Percentiles rank a stretch among this genome's conserved stretches.
Evolutionary conservation across 2,888 invertebrate genomes (phyloP).

Genomic region (Conchocele bisecta): DNA sequence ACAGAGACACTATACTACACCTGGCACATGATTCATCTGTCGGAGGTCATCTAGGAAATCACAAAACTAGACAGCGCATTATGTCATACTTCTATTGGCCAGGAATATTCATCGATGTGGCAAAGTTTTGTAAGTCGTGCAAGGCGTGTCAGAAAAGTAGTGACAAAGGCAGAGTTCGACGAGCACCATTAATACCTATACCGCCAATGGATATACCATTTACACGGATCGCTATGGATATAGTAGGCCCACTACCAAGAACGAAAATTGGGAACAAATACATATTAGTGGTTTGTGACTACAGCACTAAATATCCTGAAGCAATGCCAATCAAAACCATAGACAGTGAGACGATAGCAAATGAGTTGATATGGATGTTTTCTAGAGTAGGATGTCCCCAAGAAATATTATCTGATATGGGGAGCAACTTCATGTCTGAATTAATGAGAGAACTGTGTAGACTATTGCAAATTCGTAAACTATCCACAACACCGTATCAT

Average conservation of each 20-base stretch:
- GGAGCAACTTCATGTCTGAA: conserved; percentile 6
- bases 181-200: conserved; percentile 6
- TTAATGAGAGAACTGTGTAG: neutral
- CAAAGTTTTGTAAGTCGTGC: neutral
- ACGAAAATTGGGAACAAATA: neutral
- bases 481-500: no score
- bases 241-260: conserved; percentile 3
- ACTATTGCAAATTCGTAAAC: no score
- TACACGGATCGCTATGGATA: neutral
- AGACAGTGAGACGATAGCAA: neutral
- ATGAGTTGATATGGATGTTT: neutral
- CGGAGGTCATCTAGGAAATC: conserved; percentile 1
- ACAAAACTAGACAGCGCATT: conserved; percentile 1
- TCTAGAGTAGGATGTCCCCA: neutral
- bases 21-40: neutral
- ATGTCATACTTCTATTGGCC: conserved; percentile 9
- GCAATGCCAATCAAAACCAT: neutral
- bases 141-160: neutral
- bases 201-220: conserved; percentile 7
- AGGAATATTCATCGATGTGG: conserved; percentile 5
- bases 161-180: neutral
- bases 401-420: no score
- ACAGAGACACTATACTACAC: neutral
- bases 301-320: conserved; percentile 5
- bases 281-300: conserved; percentile 2